Evolutionary conservation across 2,888 invertebrate species (phyloP).

Genomic region (Tachina fera): DNA sequence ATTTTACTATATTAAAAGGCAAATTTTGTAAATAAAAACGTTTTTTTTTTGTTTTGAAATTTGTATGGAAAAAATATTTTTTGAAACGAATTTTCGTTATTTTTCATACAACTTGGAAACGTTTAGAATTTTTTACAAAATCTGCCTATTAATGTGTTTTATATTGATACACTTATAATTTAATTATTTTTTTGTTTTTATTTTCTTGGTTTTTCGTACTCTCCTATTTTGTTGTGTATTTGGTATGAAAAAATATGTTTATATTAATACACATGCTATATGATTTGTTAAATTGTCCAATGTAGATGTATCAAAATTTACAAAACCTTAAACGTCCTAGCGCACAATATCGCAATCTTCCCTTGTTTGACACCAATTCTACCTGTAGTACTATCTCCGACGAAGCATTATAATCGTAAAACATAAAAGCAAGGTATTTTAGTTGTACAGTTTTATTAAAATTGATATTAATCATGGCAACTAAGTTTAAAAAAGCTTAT

Average conservation of each 20-base stretch:
- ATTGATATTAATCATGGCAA: conserved; percentile 18
- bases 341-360: conserved; percentile 79
- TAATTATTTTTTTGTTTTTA: conserved; percentile 7
- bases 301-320: conserved; percentile 78
- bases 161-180: conserved; percentile 10
- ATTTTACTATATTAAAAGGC: too few relatives aligned
- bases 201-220: conserved; percentile 37
- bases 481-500: conserved; percentile 38
- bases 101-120: too few relatives aligned
- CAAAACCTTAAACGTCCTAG: conserved; percentile 81
- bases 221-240: conserved; percentile 33
- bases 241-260: conserved; percentile 24
- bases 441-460: conserved; percentile 55
- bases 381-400: conserved; percentile 70
- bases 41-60: too few relatives aligned
- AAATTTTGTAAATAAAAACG: too few relatives aligned
- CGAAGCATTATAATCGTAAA: conserved; percentile 74
- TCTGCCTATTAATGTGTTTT: not conserved
- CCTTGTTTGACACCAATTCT: conserved; percentile 66
- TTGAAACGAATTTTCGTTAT: too few relatives aligned
- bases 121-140: too few relatives aligned
- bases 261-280: conserved; percentile 17
- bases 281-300: conserved; percentile 55
- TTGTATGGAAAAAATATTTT: too few relatives aligned
- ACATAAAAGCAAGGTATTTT: conserved; percentile 77